Evolutionary conservation across 1,140 invertebrate genomes (phyloP), one percentile per base, ranked within the genome.

Genomic region (Achroia grisella): DNA sequence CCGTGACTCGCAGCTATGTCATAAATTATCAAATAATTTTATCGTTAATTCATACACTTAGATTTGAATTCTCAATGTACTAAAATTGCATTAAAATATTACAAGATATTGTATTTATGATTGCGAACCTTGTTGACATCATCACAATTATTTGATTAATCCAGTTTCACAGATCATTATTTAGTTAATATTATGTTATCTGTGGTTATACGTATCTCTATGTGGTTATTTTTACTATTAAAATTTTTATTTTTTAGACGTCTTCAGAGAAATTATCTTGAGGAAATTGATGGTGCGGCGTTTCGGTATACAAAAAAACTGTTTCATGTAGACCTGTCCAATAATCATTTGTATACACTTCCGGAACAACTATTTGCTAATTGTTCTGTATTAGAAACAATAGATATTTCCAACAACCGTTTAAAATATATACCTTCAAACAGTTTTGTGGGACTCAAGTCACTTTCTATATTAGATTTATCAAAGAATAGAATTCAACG

Each of bases 331-430:
- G 94, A 95, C 76, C 52, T 94, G 6, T 95, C 93, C 0, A 89
- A 90, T 33, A 96, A 96, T 70, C 86, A 86, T 41, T 62, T 96
- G 0, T 87, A 86, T 9, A 76, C 83, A 4, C 62, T 95, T 0
- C 90, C 90, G 0, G 71, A 85, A 13, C 80, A 87, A 0, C 54
- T 91, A 9, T 94, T 96, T 62, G 73, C 79, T 2, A 91, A 90
- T 39, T 88, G 91, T 30, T 71, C 80, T 0, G 88, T 88, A 27
- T 68, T 95, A 0, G 90, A 90, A 42, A 87, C 89, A 0, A 84
- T 95, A 0, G 90, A 91, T 51, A 78, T 96, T 34, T 91, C 93
- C 10, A 90, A 91, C 47, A 94, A 94, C 71, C 84, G 87, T 57
- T 73, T 94, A 8, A 76, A 80, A 8, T 86, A 89, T 23, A 79